These are phyloP conservation scores for Chascanopsetta lugubris DNA, from an alignment of 2,113 vertebrate genomes.

Conservation along the genomic window DNA sequence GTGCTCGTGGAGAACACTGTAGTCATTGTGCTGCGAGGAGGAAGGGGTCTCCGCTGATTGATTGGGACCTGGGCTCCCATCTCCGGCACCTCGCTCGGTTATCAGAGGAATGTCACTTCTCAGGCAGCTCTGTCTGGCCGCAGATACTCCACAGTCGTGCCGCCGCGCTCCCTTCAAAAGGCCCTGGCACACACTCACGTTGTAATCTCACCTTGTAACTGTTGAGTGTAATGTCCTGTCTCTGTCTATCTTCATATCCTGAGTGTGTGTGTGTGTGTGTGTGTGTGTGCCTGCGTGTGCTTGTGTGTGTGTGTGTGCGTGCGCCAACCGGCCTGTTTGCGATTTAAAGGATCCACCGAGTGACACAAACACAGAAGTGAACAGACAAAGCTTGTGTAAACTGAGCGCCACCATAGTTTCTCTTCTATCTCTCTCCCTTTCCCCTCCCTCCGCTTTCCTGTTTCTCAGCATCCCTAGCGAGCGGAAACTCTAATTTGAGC, in stretches of 20 bases:
- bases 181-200: constrained; percentile 16
- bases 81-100: constrained; percentile 59
- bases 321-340: constrained; percentile 7
- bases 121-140: constrained; percentile 34
- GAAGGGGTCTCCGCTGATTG: constrained; percentile 68
- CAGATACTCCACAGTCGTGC: constrained; percentile 59
- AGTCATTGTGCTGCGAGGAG: constrained; percentile 73
- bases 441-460: constrained; percentile 73
- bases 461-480: constrained; percentile 70
- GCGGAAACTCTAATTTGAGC: constrained; percentile 81
- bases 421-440: constrained; percentile 14
- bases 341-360: constrained; percentile 16
- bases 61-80: constrained; percentile 63
- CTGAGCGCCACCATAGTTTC: constrained; percentile 48
- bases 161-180: constrained; percentile 56
- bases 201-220: constrained; percentile 70
- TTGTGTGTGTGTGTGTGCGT: constrained; percentile 23
- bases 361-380: constrained; percentile 39
- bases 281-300: constrained; percentile 21
- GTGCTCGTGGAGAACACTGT: constrained; percentile 78
- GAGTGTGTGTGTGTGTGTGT: constrained; percentile 19
- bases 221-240: constrained; percentile 62
- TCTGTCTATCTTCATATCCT: constrained; percentile 19
- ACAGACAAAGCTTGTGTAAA: constrained; percentile 69
- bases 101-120: constrained; percentile 73